phyloP scores from a whole-genome alignment of 2,113 vertebrate species.

The Urocynchramus pylzowi region DNA sequence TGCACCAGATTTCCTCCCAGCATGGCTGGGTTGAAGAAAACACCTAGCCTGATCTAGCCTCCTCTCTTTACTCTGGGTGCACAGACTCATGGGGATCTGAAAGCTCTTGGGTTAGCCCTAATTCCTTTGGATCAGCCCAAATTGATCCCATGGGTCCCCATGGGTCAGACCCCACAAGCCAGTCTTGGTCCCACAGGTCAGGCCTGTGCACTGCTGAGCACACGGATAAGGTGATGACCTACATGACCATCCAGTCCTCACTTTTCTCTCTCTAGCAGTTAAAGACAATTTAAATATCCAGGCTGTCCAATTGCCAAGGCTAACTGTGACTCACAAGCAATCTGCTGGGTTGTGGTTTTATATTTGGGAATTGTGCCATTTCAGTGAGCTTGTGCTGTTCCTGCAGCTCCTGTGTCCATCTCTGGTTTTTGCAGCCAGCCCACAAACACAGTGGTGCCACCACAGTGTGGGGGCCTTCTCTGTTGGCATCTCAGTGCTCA shows the following conservation, averaged over 20 bases:
- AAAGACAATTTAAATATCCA: neutral
- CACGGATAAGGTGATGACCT: accelerated
- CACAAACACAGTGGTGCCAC: neutral
- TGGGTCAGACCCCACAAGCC: accelerated
- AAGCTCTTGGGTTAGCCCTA: neutral
- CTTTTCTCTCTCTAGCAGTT: neutral
- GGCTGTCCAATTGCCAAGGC: neutral
- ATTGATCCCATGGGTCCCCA: too few relatives aligned
- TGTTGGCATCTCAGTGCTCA: neutral
- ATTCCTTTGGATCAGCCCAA: accelerated
- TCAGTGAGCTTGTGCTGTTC: neutral
- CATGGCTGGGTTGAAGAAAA: neutral
- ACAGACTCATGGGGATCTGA: neutral
- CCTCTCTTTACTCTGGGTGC: neutral
- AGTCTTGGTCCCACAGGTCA: neutral
- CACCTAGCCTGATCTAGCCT: neutral
- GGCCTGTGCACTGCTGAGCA: neutral
- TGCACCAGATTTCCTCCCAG: neutral
- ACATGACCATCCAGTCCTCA: neutral
- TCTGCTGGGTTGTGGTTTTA: neutral
- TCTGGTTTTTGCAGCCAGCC: neutral
- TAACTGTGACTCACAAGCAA: slow-evolving; percentile 11
- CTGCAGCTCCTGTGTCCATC: accelerated
- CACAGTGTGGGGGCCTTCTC: neutral
- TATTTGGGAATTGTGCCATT: neutral